Evolutionary conservation across 2,113 vertebrate genomes (phyloP), one percentile per base, ranked within the genome.

Genomic region (Eonycteris spelaea): DNA sequence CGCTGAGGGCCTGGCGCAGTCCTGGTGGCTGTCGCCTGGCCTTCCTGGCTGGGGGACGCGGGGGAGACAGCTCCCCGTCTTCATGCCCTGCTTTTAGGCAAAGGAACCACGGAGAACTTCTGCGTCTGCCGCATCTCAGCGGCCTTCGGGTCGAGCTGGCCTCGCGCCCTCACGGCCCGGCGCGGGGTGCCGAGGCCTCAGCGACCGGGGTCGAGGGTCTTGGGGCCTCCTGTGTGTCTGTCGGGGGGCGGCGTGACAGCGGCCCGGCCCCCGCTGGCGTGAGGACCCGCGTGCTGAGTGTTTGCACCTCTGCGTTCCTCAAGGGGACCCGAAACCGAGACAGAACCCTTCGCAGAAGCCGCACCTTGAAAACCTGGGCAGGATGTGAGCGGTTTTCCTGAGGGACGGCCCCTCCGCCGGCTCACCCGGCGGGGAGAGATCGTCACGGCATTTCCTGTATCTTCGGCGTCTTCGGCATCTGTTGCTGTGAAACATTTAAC

Each of bases 171-270:
- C n/a, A n/a, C n/a, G n/a, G n/a, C n/a, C n/a, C n/a, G n/a, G n/a
- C 43, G 43, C 43, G 43, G 43, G 43, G 43, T 7, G 43, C 43
- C 43, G 7, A 43, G 43, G 43, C 43, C 43, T 43, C 19, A 7
- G 24, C 1, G 19, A 19, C 0, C 2, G 21, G 16, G 45, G 10
- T 3, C 0, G 1, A 33, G 82, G n/a, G 28, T 14, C 40, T 3
- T 1, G 0, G 0, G 48, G 57, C 24, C 16, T 11, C 14, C 26
- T 4, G 3, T 2, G 0, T 0, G 6, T 43, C 40, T 5, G 5
- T 28, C 16, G 1, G 30, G 43, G 48, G 1, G 13, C 19, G 35
- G 18, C 3, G 22, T 19, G 1, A 0, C 9, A 0, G 35, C 11
- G 14, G 15, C 43, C 43, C 43, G 43, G 43, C 43, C 43, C 7